Base-by-base conservation (phyloP, 2,113 vertebrate species). In the Phyllostomus hastatus region DNA sequence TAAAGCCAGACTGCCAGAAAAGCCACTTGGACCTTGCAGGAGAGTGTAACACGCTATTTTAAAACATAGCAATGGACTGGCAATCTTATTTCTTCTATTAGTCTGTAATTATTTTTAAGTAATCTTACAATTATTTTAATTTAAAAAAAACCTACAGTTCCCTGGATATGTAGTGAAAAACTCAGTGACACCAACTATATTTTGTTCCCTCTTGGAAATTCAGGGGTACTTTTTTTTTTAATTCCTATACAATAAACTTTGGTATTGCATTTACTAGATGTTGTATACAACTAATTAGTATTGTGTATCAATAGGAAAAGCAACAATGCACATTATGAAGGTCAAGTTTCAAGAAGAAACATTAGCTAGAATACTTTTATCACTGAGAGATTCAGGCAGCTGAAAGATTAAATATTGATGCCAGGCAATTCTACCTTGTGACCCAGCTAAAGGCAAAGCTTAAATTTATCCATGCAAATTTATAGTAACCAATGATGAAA, bases 321-420 rank as follows among this genome's bases (percentile, higher is more conserved):
- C 80, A 96, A 82, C 35, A 57, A 67, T 11, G 22, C 4, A 31
- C 46, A 59, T n/a, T 41, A 61, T n/a, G 78, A 95, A 72, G 94
- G 72, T 92, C 76, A 97, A 52, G 85, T 86, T 97, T 95, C 94
- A 90, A 67, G 67, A 94, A 86, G 92, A 96, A 95, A 96, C 81
- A 92, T 38, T 28, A 95, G 87, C 88, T 87, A 52, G 28, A 67
- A 95, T 28, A 52, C 79, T 93, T 91, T 93, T 78, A 97, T 82
- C 88, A 69, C 33, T 41, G 43, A 85, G 76, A 87, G 67, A 50
- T 90, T 82, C 31, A 75, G 81, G 79, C 52, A 82, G 78, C 72
- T 75, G 73, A 88, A 94, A 96, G 94, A 95, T 95, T 90, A 96
- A 97, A 83, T 95, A 98, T 96, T 97, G 94, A 97, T 96, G 85